Base-by-base conservation (phyloP, 2,888 invertebrate genomes). In the Xanthia icteritia region DNA sequence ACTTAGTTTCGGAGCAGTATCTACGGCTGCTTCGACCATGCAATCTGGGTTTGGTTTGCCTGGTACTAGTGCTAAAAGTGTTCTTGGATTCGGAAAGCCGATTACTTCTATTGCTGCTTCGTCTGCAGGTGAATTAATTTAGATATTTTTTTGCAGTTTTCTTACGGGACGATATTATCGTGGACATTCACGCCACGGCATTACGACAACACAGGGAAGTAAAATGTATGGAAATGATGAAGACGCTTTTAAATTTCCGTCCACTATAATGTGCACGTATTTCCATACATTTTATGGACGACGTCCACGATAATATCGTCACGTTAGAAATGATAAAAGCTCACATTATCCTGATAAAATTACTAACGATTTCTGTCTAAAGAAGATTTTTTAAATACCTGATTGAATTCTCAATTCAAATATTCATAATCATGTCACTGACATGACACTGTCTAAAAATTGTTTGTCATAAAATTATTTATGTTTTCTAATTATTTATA, bases 81-180 rank as follows among this genome's bases (percentile, higher is more conserved):
- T 48, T 20, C 75, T 92, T 58, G 88, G 91, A 87, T 87, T 85
- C 48, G 85, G 73, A 1, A 89, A 89, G 56, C 74, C 83, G 5
- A 69, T 75, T 39, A 79, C 88, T 6, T 78, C 87, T 0, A 6
- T 82, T 4, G 83, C 86, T 6, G 77, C 78, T 27, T 85, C 86
- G 9, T 61, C 61, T 36, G 11, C 61, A 76, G 88, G 42, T 66
- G n/a, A 65, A 61, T 31, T 17, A 20, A 60, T 36, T 31, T 1
- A 60, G 17, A 31, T 27, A 2, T 58, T 17, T 58, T 27, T 58
- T n/a, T n/a, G n/a, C n/a, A n/a, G n/a, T n/a, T n/a, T n/a, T 54
- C 23, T 54, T 23, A 54, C 9, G 3, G 0, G 23, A 54, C 54
- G 51, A 51, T 51, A 51, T 6, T 20, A 20, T 51, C 6, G 45